Evolutionary conservation across 2,888 invertebrate species (phyloP), one percentile per base, ranked within the genome.

Genomic region (Mylabris sibirica): DNA sequence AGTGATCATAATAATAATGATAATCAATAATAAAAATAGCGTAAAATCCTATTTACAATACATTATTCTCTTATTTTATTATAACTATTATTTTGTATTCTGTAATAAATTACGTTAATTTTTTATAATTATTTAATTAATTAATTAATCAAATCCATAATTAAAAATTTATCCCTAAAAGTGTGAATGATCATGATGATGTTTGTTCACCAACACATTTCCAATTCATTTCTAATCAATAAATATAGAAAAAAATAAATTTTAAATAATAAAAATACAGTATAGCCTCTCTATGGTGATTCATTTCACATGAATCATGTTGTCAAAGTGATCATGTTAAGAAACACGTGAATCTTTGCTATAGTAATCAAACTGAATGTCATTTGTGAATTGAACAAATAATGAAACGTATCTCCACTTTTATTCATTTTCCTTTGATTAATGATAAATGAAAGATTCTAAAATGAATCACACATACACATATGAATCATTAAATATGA

Each of bases 1-100:
- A 72, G 72, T 74, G 71, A 35, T 38, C 12, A 38, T 14, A 41
- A 41, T 14, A 41, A 41, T 9, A 41, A 24, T n/a, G 3, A 41
- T 14, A 5, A 22, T 6, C 2, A 20, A 22, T 26, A 20, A 26
- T 22, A 30, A 34, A 17, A 35, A 35, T 34, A 35, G 61, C 20
- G 1, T 30, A 17, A 35, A 22, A 35, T 30, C 35, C 60, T 68
- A 65, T 65, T 60, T 64, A 60, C 60, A 57, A 35, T 67, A 67
- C 61, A 62, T 59, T 60, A 60, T 24, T n/a, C 26, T 63, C 57
- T 59, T 67, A 68, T 49, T 68, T 59, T 64, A 53, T 59, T 59
- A 64, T 64, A 59, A 34, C 12, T 44, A 63, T 60, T 41, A 24
- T 34, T 63, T 30, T 30, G 30, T 30, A 30, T 30, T 30, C 30